Base-by-base conservation (phyloP, 2,113 vertebrate genomes). In the Uria lomvia region DNA sequence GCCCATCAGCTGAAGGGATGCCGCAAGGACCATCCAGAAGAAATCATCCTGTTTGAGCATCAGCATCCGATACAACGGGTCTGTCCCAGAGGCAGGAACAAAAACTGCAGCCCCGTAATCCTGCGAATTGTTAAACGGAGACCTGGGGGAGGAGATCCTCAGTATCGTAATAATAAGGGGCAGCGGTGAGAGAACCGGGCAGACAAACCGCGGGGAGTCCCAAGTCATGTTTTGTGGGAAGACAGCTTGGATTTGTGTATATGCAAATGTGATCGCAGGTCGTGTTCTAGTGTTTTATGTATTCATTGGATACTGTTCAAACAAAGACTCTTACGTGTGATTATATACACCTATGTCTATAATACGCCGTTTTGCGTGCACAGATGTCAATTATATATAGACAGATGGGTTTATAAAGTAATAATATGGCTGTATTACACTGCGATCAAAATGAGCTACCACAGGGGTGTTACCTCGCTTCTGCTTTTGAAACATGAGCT, bases 371-470 rank as follows among this genome's bases (percentile, higher is more conserved):
- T 84, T 50, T 72, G 67, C 0, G 0, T 73, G 92, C 62, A 49
- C 5, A 21, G 65, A 32, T 95, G 93, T 74, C 95, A 89, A 32
- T 89, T 81, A 67, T 38, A 38, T 42, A n/a, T 5, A 73, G 78
- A 90, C 66, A 92, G 93, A 90, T 75, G 86, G 66, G 73, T 81
- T 89, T 84, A 70, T 94, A 75, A 78, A 87, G 56, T 47, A 75
- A 91, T 81, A 75, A 91, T 67, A 22, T 18, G 47, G 6, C 91
- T 88, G 79, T 38, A 9, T 67, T 43, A 58, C 42, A 27, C 81
- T 42, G 78, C 7, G 65, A 96, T 78, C 4, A 2, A 81, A 94
- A 56, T 0, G 20, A 74, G 27, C 75, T 74, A 16, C 59, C 59
- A 55, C 76, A 13, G 0, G 5, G 86, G 65, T 55, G 60, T 30